Evolutionary conservation across 2,888 invertebrate species (phyloP).

Genomic region (Leptopilina myrica): DNA sequence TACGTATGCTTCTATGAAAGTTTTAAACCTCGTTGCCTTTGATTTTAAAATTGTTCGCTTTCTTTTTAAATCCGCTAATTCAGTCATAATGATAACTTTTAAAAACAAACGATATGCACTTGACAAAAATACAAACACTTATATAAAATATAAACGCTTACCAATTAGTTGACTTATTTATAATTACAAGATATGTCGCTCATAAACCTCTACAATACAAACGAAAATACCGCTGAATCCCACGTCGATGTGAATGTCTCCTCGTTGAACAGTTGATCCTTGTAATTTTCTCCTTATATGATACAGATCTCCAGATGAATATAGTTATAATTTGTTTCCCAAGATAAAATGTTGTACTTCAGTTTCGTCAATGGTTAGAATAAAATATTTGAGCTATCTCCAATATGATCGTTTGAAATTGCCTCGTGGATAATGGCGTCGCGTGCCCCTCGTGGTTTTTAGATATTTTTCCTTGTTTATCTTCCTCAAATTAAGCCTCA

Average conservation of each 20-base stretch:
- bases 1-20: neutral
- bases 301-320: too few relatives aligned
- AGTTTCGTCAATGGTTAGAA: neutral
- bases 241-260: too few relatives aligned
- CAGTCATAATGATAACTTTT: neutral
- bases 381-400: constrained; percentile 6
- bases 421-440: constrained; percentile 16
- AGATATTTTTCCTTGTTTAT: neutral
- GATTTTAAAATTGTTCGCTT: neutral
- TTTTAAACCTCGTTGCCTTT: neutral
- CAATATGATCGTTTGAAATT: neutral
- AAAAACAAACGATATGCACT: too few relatives aligned
- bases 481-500: neutral
- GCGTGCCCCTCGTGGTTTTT: neutral
- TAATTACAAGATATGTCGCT: too few relatives aligned
- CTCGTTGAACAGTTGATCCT: too few relatives aligned
- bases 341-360: neutral
- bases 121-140: neutral
- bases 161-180: neutral
- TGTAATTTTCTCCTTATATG: too few relatives aligned
- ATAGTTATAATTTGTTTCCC: too few relatives aligned
- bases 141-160: neutral
- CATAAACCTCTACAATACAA: too few relatives aligned
- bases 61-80: neutral
- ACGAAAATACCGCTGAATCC: too few relatives aligned